Evolutionary conservation across 2,797 vertebrate genomes (phyloP).

Genomic region (Chelidonichthys spinosus): DNA sequence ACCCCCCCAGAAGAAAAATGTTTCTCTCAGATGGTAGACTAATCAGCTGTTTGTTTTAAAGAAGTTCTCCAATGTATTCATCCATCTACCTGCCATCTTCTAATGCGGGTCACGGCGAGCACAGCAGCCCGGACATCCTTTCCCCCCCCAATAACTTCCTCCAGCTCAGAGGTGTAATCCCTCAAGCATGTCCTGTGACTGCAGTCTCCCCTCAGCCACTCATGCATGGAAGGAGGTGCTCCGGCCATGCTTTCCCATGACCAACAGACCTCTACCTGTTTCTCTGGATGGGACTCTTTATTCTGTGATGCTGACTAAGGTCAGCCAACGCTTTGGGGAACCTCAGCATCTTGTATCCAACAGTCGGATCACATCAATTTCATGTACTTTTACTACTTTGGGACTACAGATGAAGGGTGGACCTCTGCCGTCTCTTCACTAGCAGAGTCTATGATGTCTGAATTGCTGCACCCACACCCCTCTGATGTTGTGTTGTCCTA

Average conservation of each 20-base stretch:
- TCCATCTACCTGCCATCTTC: constrained; percentile 31
- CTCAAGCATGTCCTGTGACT: constrained; percentile 9
- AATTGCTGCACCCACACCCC: background rate
- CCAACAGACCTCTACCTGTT: background rate
- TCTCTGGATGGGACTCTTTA: background rate
- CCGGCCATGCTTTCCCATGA: constrained; percentile 8
- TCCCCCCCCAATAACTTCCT: constrained; percentile 25
- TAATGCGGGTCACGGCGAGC: constrained; percentile 22
- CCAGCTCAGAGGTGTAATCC: constrained; percentile 19
- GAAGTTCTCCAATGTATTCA: constrained; percentile 19
- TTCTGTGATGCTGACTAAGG: constrained; percentile 9
- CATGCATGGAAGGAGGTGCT: constrained; percentile 1
- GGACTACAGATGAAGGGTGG: background rate
- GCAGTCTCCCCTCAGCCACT: constrained; percentile 21
- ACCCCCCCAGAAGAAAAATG: background rate
- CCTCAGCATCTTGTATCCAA: constrained; percentile 17
- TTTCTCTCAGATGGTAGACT: constrained; percentile 23
- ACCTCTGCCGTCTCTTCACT: background rate
- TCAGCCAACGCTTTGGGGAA: constrained; percentile 6
- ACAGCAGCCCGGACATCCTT: constrained; percentile 26
- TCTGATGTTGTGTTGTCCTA: background rate
- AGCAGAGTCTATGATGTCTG: background rate
- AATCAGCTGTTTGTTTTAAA: constrained; percentile 33
- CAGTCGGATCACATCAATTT: constrained; percentile 9
- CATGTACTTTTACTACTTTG: background rate